Evolutionary conservation across 2,888 invertebrate genomes (phyloP).

Genomic region (Gandaritis pyraliata): DNA sequence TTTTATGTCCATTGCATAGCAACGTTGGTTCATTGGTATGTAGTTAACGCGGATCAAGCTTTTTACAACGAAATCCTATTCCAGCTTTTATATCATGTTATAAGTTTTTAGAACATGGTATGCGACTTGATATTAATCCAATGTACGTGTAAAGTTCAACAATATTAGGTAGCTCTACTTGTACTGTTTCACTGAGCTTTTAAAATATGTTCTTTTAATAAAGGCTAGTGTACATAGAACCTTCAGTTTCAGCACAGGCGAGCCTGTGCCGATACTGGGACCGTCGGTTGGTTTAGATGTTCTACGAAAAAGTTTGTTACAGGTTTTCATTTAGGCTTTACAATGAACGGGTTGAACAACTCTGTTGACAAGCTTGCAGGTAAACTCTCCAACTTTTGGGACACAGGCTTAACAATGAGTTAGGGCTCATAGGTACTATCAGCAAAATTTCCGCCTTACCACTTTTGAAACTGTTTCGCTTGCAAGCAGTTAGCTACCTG

Average conservation of each 20-base stretch:
- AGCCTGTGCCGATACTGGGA: background rate
- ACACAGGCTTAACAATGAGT: conserved; percentile 13
- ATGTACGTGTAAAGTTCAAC: too few species aligned
- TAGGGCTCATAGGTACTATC: conserved; percentile 2
- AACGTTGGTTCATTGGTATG: conserved; percentile 12
- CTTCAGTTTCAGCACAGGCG: background rate
- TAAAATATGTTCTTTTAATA: background rate
- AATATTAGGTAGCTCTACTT: too few species aligned
- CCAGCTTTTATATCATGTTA: background rate
- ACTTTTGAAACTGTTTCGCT: too few species aligned
- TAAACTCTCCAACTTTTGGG: conserved; percentile 25
- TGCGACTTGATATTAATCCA: background rate
- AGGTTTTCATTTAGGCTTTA: conserved; percentile 28
- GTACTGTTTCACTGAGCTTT: too few species aligned
- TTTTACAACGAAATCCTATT: conserved; percentile 2
- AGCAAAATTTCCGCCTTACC: too few species aligned
- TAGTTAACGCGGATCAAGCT: conserved; percentile 11
- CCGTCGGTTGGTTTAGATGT: background rate
- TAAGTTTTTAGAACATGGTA: background rate
- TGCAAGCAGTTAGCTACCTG: too few species aligned
- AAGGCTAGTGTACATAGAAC: background rate
- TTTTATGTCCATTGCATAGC: conserved; percentile 25
- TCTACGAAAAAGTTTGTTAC: conserved; percentile 21
- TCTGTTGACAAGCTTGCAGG: conserved; percentile 17
- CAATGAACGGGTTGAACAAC: conserved; percentile 12